Percentiles rank a stretch among this genome's conserved stretches.
Conservation (phyloP, 2,797 vertebrate species). For the Cossypha polioptera region DNA sequence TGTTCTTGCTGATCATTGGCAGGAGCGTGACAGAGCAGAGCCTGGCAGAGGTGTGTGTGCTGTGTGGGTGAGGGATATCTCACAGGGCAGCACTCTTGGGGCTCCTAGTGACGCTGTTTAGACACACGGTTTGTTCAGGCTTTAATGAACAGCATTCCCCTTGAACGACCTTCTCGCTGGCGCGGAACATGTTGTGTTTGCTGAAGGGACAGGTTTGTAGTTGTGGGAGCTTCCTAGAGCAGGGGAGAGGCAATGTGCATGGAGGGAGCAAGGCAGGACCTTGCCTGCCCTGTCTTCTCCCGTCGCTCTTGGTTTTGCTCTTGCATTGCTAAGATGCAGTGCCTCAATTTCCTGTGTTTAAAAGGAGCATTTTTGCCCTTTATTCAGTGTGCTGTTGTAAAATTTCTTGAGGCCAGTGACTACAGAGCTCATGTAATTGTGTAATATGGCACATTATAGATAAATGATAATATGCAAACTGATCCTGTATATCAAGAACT, state of each 20-base stretch:
- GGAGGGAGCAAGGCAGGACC: not conserved
- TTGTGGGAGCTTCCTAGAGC: not conserved
- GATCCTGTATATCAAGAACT: not conserved
- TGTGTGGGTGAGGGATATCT: not conserved
- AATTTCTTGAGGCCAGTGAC: not conserved
- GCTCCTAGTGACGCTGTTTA: not conserved
- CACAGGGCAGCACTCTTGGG: not conserved
- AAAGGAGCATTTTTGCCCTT: not conserved
- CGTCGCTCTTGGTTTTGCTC: accelerated
- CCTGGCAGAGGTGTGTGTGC: not conserved
- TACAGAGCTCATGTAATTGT: not conserved
- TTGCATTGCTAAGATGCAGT: not conserved
- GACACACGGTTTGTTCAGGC: not conserved
- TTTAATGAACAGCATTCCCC: not conserved
- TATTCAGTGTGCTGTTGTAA: not conserved
- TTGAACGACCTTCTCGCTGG: not conserved
- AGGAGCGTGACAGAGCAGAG: not conserved
- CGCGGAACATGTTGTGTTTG: not conserved
- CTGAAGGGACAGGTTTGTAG: not conserved
- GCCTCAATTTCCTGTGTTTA: accelerated
- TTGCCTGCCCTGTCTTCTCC: not conserved
- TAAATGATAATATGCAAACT: not conserved
- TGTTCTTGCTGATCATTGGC: not conserved
- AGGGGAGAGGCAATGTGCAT: accelerated
- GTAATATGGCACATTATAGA: not conserved